These are phyloP conservation scores for Apeltes quadracus DNA, from an alignment of 2,113 vertebrate genomes.

Conservation along the genomic window DNA sequence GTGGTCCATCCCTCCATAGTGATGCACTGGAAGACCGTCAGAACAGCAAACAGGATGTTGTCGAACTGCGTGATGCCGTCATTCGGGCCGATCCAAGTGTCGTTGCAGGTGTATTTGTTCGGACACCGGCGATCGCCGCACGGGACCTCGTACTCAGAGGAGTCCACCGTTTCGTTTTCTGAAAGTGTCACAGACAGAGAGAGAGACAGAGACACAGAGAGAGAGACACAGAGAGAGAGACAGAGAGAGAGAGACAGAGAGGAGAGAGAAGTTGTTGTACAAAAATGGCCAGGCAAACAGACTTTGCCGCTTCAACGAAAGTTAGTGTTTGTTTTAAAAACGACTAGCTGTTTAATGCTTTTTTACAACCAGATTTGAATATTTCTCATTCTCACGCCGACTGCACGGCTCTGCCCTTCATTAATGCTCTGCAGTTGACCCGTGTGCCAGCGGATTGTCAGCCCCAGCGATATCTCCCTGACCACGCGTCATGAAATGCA, in stretches of 20 bases:
- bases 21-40: constrained; percentile 99
- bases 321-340: background rate
- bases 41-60: constrained; percentile 97
- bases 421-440: background rate
- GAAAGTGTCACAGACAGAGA: background rate
- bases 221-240: too few relatives aligned
- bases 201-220: too few relatives aligned
- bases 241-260: too few relatives aligned
- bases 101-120: constrained; percentile 84
- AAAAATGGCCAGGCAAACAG: background rate
- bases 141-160: constrained; percentile 78
- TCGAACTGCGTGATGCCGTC: constrained; percentile 99
- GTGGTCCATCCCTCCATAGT: constrained; percentile 99
- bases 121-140: constrained; percentile 92
- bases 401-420: background rate
- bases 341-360: background rate
- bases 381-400: background rate
- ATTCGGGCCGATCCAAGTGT: constrained; percentile 93
- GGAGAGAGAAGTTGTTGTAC: background rate
- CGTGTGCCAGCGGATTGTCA: background rate
- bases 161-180: constrained; percentile 76
- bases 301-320: background rate
- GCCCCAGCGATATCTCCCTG: background rate
- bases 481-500: background rate
- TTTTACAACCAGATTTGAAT: background rate